Percentiles rank a stretch among this genome's conserved stretches.
These are phyloP conservation scores for Lineus longissimus DNA, from an alignment of 1,140 invertebrate species.

Conservation along the genomic window DNA sequence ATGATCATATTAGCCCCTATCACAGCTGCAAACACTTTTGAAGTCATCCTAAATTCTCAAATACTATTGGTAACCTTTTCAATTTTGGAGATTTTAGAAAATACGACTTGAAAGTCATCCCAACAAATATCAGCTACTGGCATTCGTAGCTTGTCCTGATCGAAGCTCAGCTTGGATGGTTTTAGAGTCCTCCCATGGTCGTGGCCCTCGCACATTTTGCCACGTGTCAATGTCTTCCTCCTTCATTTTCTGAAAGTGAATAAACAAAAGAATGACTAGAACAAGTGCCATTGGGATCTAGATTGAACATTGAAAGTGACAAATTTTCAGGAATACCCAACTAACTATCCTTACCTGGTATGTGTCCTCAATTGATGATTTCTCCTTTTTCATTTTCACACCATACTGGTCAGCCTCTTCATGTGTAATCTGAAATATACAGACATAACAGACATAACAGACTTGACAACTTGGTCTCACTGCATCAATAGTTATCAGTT, in stretches of 20 bases:
- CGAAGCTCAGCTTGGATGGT: conserved; percentile 27
- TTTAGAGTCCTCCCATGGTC: conserved; percentile 70
- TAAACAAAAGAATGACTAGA: neutral
- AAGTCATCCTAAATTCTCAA: too few relatives aligned
- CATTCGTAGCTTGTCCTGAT: conserved; percentile 21
- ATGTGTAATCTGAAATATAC: conserved; percentile 43
- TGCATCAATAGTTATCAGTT: neutral
- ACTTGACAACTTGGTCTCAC: neutral
- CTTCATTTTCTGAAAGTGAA: conserved; percentile 18
- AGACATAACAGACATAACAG: neutral
- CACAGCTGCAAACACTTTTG: too few relatives aligned
- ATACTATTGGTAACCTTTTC: too few relatives aligned
- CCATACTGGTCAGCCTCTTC: conserved; percentile 63
- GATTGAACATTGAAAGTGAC: too few relatives aligned
- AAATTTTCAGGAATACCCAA: neutral
- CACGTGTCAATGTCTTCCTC: conserved; percentile 68
- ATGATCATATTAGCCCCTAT: too few relatives aligned
- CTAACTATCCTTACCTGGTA: conserved; percentile 58
- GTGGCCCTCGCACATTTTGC: conserved; percentile 72
- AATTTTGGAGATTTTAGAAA: too few relatives aligned
- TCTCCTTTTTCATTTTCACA: conserved; percentile 65
- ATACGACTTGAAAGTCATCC: too few relatives aligned
- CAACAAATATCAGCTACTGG: conserved; percentile 16
- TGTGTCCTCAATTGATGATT: conserved; percentile 65
- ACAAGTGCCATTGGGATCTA: too few relatives aligned